Conservation (phyloP, 1,140 invertebrate genomes). For the Lysiphlebus fabarum region DNA sequence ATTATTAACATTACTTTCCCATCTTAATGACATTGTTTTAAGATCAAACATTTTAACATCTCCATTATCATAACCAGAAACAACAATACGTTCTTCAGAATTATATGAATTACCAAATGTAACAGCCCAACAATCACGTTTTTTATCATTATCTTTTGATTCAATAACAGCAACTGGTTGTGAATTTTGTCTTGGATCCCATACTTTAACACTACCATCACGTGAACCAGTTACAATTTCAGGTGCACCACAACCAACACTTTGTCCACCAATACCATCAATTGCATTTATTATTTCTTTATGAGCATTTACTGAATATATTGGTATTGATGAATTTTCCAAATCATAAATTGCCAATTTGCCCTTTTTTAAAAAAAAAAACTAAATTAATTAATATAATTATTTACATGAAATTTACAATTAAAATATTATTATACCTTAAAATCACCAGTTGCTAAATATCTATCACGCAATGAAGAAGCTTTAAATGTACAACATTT, state of each 20-base stretch:
- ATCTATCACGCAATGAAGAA: slow-evolving; percentile 71
- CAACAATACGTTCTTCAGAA: slow-evolving; percentile 77
- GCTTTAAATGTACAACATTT: slow-evolving; percentile 93
- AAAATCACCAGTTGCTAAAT: slow-evolving; percentile 89
- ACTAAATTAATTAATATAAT: not conserved
- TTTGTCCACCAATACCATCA: slow-evolving; percentile 87
- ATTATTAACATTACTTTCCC: slow-evolving; percentile 92
- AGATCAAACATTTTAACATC: slow-evolving; percentile 95
- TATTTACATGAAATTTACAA: not conserved
- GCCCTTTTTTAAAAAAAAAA: slow-evolving; percentile 52
- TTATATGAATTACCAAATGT: slow-evolving; percentile 87
- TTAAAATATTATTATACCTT: slow-evolving; percentile 57
- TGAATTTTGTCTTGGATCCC: slow-evolving; percentile 89
- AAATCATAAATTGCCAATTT: slow-evolving; percentile 60
- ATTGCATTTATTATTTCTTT: slow-evolving; percentile 87
- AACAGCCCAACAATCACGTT: slow-evolving; percentile 84
- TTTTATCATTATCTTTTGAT: slow-evolving; percentile 62
- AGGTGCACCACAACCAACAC: slow-evolving; percentile 80
- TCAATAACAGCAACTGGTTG: slow-evolving; percentile 86
- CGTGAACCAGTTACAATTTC: slow-evolving; percentile 91
- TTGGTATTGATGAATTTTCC: slow-evolving; percentile 67
- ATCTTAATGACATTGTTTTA: slow-evolving; percentile 75
- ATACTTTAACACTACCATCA: slow-evolving; percentile 93
- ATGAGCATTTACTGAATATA: slow-evolving; percentile 84
- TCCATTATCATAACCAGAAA: slow-evolving; percentile 94